Base-by-base conservation (phyloP, 2,888 invertebrate species). In the Bellardia bayeri region DNA sequence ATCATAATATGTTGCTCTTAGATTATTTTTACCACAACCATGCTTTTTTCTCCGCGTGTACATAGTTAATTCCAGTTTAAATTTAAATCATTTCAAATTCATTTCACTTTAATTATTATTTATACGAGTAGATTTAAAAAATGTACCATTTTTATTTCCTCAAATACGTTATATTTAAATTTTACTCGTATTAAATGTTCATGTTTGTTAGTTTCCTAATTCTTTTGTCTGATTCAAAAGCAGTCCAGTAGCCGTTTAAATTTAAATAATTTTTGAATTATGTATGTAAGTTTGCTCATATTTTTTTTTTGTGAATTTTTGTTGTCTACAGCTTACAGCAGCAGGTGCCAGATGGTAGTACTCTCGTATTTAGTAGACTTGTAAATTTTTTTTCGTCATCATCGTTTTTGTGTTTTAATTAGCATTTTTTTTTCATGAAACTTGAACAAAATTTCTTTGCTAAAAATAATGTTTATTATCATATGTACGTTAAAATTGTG, bases 291-390 rank as follows among this genome's bases (percentile, higher is more conserved):
- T 14, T 9, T 23, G 16, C 13, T 33, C 3, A 33, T 33, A 14
- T 45, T 49, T 64, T 42, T 68, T 66, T 75, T 40, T 54, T 14
- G 11, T 45, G 45, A 72, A 78, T 64, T 37, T 40, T 42, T 71
- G 23, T 33, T n/a, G 61, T 63, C 71, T 51, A 71, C 51, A 64
- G 16, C 69, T 82, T 63, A 54, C 45, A 66, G 68, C 45, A 66
- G 68, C 85, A 82, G 76, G 71, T 85, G 81, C 49, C 76, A 85
- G 71, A 72, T 85, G 81, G 37, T 69, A 49, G 49, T 13, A 54
- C 14, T 51, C 33, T 51, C 33, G 61, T n/a, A 63, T 63, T 63
- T 58, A 33, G 61, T 54, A 68, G 75, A 75, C 82, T 82, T 82
- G 75, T 68, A 58, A 45, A 71, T 54, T 76, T 71, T 61, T 83